These are phyloP conservation scores for Chaetophractus vellerosus DNA, from an alignment of 2,797 vertebrate genomes.

Conservation along the genomic window DNA sequence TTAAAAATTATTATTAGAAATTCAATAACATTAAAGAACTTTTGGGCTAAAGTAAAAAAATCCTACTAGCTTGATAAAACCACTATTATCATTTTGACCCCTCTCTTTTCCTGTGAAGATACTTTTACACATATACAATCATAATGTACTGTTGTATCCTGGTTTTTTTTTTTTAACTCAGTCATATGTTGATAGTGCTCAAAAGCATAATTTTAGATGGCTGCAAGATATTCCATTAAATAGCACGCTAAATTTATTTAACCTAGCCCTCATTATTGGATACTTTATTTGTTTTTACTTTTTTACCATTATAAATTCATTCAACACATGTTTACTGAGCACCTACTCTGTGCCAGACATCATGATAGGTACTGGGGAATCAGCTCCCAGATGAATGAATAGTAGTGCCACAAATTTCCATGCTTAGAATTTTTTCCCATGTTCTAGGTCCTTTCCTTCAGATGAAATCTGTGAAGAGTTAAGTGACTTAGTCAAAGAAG, in stretches of 20 bases:
- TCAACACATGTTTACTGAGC: constrained; percentile 6
- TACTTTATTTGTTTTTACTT: background rate
- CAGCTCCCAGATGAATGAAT: background rate
- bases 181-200: background rate
- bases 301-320: constrained; percentile 34
- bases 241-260: background rate
- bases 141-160: background rate
- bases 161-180: background rate
- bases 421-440: background rate
- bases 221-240: background rate
- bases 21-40: background rate
- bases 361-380: background rate
- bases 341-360: background rate
- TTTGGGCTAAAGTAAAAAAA: constrained; percentile 20
- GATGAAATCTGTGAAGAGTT: constrained; percentile 37
- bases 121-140: background rate
- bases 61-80: background rate
- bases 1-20: background rate
- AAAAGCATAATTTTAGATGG: constrained; percentile 49
- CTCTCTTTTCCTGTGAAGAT: background rate
- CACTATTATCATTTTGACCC: background rate
- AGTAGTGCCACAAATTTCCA: background rate
- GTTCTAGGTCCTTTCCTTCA: constrained; percentile 25
- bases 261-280: background rate
- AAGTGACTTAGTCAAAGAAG: constrained; percentile 17